Percentiles rank a stretch among this genome's conserved stretches.
phyloP scores from a whole-genome alignment of 1,140 invertebrate genomes.

The Macrosteles quadrilineatus region DNA sequence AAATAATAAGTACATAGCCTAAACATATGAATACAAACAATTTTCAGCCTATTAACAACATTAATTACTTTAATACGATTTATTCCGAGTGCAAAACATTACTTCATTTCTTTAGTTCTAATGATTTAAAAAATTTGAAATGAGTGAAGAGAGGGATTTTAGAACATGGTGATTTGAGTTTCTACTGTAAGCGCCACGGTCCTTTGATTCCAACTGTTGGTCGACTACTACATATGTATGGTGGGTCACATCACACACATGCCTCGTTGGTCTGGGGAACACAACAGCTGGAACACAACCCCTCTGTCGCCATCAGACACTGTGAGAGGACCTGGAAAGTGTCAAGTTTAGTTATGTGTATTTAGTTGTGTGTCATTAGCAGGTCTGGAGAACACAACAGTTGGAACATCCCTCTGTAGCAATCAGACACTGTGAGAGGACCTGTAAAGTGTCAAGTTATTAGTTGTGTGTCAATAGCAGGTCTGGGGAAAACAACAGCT shows the following conservation, averaged over 20 bases:
- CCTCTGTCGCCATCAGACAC: neutral
- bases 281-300: neutral
- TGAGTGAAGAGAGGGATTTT: conserved; percentile 4
- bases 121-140: neutral
- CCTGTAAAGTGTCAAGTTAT: too few species aligned
- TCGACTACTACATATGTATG: too few species aligned
- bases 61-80: conserved; percentile 9
- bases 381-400: too few species aligned
- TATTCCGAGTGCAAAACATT: conserved; percentile 14
- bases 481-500: too few species aligned
- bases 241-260: neutral
- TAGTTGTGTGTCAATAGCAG: too few species aligned
- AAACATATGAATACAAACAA: neutral
- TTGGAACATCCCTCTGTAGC: too few species aligned
- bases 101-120: neutral
- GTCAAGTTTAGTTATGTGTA: too few species aligned
- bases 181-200: conserved; percentile 8
- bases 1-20: conserved; percentile 16
- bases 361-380: too few species aligned
- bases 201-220: conserved; percentile 6
- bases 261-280: neutral
- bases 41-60: conserved; percentile 11
- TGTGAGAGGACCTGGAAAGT: neutral
- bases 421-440: too few species aligned
- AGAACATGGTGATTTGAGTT: conserved; percentile 14